Percentiles rank a stretch among this genome's conserved stretches.
phyloP scores from a whole-genome alignment of 2,113 vertebrate species.

The Dicerorhinus sumatrensis region DNA sequence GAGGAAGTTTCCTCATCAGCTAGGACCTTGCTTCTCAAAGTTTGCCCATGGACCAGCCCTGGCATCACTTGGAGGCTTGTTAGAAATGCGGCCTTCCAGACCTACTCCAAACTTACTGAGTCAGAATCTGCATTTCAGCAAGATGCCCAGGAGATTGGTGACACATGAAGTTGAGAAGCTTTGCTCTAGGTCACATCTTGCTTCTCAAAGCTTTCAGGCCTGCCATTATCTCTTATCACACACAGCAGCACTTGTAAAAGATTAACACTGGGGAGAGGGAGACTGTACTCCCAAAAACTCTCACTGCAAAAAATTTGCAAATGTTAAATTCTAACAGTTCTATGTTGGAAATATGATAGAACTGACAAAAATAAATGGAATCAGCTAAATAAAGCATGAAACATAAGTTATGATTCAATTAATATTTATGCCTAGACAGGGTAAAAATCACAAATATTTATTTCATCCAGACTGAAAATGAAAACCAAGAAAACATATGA shows the following conservation, averaged over 20 bases:
- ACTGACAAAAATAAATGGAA: slow-evolving; percentile 48
- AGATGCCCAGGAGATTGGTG: rapidly evolving
- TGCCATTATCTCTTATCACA: not conserved
- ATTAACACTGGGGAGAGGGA: not conserved
- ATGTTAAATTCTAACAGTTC: not conserved
- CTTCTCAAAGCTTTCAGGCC: not conserved
- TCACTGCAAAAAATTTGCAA: not conserved
- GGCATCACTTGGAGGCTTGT: not conserved
- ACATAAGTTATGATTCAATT: slow-evolving; percentile 57
- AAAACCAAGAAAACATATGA: slow-evolving; percentile 49
- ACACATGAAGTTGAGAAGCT: not conserved
- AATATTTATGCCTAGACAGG: slow-evolving; percentile 57
- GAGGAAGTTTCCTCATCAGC: not conserved
- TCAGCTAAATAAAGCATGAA: slow-evolving; percentile 55
- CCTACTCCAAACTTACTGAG: not conserved
- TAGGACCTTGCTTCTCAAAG: not conserved
- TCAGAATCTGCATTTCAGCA: not conserved
- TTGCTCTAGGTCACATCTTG: not conserved
- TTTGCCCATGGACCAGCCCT: not conserved
- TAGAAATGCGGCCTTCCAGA: not conserved
- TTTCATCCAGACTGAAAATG: slow-evolving; percentile 37
- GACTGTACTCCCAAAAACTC: not conserved
- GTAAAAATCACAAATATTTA: slow-evolving; percentile 63
- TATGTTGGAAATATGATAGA: not conserved
- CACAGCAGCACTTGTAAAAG: not conserved